Percentiles rank a stretch among this genome's conserved stretches.
These are phyloP conservation scores for Eupithecia subumbrata DNA, from an alignment of 2,888 invertebrate species.

Conservation along the genomic window DNA sequence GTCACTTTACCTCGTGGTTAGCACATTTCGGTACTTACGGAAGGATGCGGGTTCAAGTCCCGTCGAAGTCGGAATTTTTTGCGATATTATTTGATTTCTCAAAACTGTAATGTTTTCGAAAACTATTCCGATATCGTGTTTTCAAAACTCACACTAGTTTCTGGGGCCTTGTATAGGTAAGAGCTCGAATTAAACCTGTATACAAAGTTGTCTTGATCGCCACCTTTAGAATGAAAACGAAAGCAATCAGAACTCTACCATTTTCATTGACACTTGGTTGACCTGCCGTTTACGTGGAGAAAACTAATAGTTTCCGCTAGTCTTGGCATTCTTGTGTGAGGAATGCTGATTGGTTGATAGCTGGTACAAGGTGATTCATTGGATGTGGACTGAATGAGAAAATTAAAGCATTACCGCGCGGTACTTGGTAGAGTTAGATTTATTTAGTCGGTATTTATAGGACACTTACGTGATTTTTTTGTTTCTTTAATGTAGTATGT, in stretches of 20 bases:
- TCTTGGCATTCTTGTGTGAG: constrained; percentile 17
- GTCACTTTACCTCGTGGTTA: too few relatives aligned
- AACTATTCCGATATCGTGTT: too few relatives aligned
- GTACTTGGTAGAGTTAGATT: not conserved
- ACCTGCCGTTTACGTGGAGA: constrained; percentile 28
- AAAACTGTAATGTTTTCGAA: too few relatives aligned
- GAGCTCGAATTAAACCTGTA: not conserved
- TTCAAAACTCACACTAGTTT: too few relatives aligned
- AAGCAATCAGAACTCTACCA: constrained; percentile 11
- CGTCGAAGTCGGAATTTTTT: too few relatives aligned
- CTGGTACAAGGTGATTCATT: constrained; percentile 12
- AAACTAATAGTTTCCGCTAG: constrained; percentile 23
- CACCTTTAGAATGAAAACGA: constrained; percentile 12
- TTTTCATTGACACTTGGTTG: constrained; percentile 10
- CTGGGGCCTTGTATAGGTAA: too few relatives aligned
- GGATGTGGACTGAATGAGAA: not conserved
- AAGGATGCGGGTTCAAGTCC: too few relatives aligned
- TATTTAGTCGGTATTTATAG: too few relatives aligned
- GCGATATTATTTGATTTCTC: too few relatives aligned
- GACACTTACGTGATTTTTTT: too few relatives aligned
- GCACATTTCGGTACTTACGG: too few relatives aligned
- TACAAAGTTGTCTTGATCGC: not conserved
- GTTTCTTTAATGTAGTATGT: too few relatives aligned
- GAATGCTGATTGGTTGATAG: constrained; percentile 14
- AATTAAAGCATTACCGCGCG: not conserved